Conservation (phyloP, 2,797 vertebrate species). For the Propithecus perrieri region DNA sequence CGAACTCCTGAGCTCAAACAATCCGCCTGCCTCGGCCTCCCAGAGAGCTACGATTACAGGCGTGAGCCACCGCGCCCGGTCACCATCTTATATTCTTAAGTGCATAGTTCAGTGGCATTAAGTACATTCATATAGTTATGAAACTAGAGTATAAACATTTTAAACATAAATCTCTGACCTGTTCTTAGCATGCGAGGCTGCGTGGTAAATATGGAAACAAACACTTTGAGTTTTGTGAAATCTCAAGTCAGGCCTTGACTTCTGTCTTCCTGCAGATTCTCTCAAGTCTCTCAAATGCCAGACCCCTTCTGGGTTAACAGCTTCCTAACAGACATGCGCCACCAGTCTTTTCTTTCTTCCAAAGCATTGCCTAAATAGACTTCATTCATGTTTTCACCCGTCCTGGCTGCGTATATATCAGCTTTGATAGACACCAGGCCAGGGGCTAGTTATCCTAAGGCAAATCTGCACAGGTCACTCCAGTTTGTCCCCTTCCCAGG, state of each 20-base stretch:
- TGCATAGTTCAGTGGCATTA: neutral
- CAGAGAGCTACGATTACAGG: too few relatives aligned
- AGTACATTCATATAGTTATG: neutral
- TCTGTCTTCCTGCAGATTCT: neutral
- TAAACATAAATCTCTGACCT: neutral
- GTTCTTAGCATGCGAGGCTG: neutral
- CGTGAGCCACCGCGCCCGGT: too few relatives aligned
- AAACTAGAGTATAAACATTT: neutral
- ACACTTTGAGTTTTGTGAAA: neutral
- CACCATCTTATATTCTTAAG: neutral
- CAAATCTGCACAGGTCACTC: neutral
- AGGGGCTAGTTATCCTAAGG: neutral
- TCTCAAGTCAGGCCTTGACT: neutral
- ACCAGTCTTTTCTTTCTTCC: neutral
- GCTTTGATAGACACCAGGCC: neutral
- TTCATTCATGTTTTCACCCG: neutral
- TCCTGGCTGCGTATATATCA: fast-evolving
- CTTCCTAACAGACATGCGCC: neutral
- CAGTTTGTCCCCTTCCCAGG: too few relatives aligned
- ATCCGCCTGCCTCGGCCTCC: too few relatives aligned
- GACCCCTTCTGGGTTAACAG: neutral
- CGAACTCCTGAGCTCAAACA: too few relatives aligned
- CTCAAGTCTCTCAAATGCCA: neutral
- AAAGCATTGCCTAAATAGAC: neutral
- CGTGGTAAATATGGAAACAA: neutral